Base-by-base conservation (phyloP, 2,113 vertebrate genomes). In the Psilopsiagon aymara region DNA sequence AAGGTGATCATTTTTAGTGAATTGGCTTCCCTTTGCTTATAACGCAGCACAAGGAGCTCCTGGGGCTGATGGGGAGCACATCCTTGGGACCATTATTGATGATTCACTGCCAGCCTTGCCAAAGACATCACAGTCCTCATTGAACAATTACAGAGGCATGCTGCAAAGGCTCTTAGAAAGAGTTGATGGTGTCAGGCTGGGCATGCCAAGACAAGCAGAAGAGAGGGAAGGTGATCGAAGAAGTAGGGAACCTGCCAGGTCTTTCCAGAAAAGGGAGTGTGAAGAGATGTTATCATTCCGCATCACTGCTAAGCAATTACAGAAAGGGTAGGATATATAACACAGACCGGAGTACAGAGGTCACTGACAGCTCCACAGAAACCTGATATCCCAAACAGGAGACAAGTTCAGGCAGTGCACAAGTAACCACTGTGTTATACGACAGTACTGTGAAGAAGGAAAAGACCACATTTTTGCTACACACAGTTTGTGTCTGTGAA, bases 191-290 rank as follows among this genome's bases (percentile, higher is more conserved):
- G 13, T 78, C 86, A 92, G 1, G 0, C 35, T 29, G 70, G 71
- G 92, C 87, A 35, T 71, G 94, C 93, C 33, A 41, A n/a, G 62
- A 71, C 90, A 92, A 53, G 92, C 55, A 39, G 37, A 62, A 66
- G 77, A 87, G 59, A 69, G 44, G 49, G 53, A 91, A 86, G 41
- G 84, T 77, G 82, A 89, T 82, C 28, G 81, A 95, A 95, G 90
- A 94, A 92, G 51, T 35, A 70, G 60, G 46, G 81, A 96, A 51
- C 29, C 24, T 93, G 95, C 94, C 92, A 93, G 71, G 71, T 60
- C 75, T 86, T 92, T 92, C 51, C 79, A 93, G 92, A 88, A 47
- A 82, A 90, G 79, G 92, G 39, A 90, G 63, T 17, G 63, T 82
- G 82, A 73, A 18, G 75, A 55, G 92, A 83, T 80, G 13, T 19